Evolutionary conservation across 2,888 invertebrate genomes (phyloP).

Genomic region (Priapulus caudatus): DNA sequence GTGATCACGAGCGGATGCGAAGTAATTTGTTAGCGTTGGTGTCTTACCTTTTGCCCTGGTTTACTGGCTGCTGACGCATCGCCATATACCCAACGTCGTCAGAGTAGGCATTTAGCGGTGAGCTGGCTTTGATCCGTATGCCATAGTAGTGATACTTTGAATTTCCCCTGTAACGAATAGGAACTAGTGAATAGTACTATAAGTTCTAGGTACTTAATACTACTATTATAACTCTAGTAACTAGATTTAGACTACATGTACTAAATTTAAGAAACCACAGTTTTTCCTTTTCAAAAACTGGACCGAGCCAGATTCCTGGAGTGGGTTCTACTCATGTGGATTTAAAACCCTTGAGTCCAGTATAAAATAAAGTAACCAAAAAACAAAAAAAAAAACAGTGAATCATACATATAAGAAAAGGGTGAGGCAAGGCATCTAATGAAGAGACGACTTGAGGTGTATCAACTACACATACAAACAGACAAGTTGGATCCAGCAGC

Average conservation of each 20-base stretch:
- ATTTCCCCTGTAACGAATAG: conserved; percentile 57
- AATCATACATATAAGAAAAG: background rate
- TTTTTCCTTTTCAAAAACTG: conserved; percentile 2
- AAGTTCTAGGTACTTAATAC: conserved; percentile 4
- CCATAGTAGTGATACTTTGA: conserved; percentile 99
- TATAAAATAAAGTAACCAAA: no score
- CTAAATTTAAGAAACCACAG: background rate
- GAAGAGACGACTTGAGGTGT: no score
- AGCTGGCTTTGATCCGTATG: conserved; percentile 85
- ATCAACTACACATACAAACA: no score
- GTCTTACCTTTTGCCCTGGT: conserved; percentile 39
- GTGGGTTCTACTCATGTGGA: no score
- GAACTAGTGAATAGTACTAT: background rate
- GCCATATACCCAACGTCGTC: conserved; percentile 30
- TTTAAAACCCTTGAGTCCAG: no score
- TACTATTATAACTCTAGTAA: conserved; percentile 1
- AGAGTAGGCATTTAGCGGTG: conserved; percentile 47
- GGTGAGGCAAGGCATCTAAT: background rate
- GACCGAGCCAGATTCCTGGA: no score
- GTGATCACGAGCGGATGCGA: no score
- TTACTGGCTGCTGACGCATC: conserved; percentile 38
- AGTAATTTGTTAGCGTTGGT: no score
- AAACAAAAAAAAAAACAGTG: conserved; percentile 8
- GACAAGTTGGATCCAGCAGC: no score
- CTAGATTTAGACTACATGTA: background rate